Conservation (phyloP, 2,113 vertebrate genomes). For the Marmota monax region DNA sequence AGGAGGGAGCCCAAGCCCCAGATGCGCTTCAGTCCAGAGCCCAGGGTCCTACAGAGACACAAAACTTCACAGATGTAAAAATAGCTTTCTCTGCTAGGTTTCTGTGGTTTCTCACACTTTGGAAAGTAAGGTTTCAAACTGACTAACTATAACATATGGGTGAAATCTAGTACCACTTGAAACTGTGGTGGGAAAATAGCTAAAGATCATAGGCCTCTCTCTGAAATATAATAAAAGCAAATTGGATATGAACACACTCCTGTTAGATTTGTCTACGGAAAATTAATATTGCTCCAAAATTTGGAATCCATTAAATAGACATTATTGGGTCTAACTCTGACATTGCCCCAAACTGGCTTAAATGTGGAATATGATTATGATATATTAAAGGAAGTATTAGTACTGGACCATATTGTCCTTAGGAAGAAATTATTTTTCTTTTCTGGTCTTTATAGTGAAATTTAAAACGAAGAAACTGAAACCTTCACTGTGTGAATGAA, state of each 20-base stretch:
- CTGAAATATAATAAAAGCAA: background rate
- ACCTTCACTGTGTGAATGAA: background rate
- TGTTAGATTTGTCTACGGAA: background rate
- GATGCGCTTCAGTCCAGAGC: background rate
- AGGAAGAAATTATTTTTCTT: background rate
- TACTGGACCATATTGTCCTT: background rate
- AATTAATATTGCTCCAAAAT: background rate
- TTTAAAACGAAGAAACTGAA: background rate
- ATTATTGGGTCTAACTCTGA: background rate
- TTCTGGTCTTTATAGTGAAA: background rate
- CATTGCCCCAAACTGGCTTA: background rate
- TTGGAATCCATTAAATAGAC: background rate
- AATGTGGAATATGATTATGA: background rate
- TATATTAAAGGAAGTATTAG: background rate
- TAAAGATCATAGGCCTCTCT: background rate
- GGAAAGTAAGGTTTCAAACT: background rate
- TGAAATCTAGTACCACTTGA: background rate
- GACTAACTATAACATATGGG: background rate
- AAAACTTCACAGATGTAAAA: background rate
- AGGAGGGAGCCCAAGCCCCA: background rate
- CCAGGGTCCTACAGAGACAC: background rate
- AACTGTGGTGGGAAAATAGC: background rate
- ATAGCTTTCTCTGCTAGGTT: background rate
- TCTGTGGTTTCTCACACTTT: background rate
- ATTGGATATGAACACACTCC: background rate